A percentile compares a stretch with the other conserved stretches of the same genome.
Conservation (phyloP, 2,113 vertebrate species). For the Scomber japonicus region DNA sequence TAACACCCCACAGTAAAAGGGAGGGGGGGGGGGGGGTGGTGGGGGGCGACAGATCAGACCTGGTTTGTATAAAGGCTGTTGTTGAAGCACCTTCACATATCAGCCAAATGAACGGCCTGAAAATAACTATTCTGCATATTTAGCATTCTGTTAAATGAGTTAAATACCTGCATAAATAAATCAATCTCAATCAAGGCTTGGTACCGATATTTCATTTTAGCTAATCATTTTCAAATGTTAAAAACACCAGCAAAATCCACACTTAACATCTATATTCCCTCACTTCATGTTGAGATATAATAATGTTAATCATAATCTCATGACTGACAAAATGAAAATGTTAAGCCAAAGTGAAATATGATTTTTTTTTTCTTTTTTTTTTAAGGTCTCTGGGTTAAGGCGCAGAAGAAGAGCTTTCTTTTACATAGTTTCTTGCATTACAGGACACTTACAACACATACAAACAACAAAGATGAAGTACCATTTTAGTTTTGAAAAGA, state of each 20-base stretch:
- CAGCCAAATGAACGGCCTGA: slow-evolving; percentile 18
- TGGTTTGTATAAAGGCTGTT: slow-evolving; percentile 32
- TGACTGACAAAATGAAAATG: slow-evolving; percentile 21
- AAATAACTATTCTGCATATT: slow-evolving; percentile 44
- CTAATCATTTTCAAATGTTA: slow-evolving; percentile 9
- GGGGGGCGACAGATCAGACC: slow-evolving; percentile 17
- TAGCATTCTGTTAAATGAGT: slow-evolving; percentile 18
- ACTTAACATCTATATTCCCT: not conserved
- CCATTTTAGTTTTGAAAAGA: slow-evolving; percentile 35
- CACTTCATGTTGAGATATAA: not conserved
- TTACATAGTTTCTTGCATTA: slow-evolving; percentile 27
- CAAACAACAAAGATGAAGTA: slow-evolving; percentile 44
- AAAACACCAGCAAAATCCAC: not conserved
- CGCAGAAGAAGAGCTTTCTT: slow-evolving; percentile 47
- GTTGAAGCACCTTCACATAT: slow-evolving; percentile 48
- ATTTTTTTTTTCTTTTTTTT: not conserved
- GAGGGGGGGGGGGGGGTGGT: not conserved
- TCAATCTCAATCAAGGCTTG: slow-evolving; percentile 37
- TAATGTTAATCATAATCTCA: not conserved
- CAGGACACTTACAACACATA: slow-evolving; percentile 46
- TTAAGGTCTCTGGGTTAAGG: slow-evolving; percentile 77
- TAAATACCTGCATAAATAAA: slow-evolving; percentile 63
- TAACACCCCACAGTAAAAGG: slow-evolving; percentile 57
- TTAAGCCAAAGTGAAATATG: slow-evolving; percentile 14
- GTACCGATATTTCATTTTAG: slow-evolving; percentile 42